A percentile compares a stretch with the other conserved stretches of the same genome.
These are phyloP conservation scores for Druon quercuslanigerum DNA, from an alignment of 1,140 invertebrate genomes.

Conservation along the genomic window DNA sequence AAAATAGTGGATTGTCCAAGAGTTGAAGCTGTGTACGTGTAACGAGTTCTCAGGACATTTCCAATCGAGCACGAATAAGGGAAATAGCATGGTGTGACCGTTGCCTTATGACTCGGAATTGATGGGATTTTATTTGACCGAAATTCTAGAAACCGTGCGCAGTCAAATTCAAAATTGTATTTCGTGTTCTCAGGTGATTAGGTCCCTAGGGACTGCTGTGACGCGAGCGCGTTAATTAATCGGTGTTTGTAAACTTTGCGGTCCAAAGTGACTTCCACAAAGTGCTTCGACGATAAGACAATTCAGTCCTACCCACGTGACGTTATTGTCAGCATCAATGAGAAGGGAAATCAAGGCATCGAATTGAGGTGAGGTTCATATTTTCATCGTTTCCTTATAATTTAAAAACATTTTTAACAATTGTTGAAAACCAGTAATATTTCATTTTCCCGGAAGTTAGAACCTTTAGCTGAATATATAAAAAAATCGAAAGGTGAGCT, in stretches of 20 bases:
- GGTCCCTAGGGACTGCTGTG: neutral
- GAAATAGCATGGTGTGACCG: conserved; percentile 15
- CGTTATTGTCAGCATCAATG: conserved; percentile 68
- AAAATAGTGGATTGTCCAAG: conserved; percentile 22
- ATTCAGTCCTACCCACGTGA: conserved; percentile 60
- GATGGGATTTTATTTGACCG: conserved; percentile 29
- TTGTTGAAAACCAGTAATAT: no score
- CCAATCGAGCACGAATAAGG: conserved; percentile 24
- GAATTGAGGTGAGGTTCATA: conserved; percentile 60
- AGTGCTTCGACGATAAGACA: conserved; percentile 61
- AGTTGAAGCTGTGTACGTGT: conserved; percentile 17
- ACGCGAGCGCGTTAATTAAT: conserved; percentile 29
- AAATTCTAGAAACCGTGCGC: neutral
- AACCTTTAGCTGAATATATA: no score
- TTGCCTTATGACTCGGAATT: conserved; percentile 30
- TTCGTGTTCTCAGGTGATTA: conserved; percentile 4
- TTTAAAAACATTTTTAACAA: neutral
- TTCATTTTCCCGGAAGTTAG: no score
- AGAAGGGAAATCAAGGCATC: conserved; percentile 60
- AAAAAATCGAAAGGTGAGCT: no score
- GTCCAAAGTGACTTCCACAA: conserved; percentile 66
- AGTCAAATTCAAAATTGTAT: conserved; percentile 14
- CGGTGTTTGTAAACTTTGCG: conserved; percentile 41
- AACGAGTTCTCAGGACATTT: conserved; percentile 26
- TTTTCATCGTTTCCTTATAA: neutral